Conservation (phyloP, 35 echinoderm and acorn worm genomes). For the Ophioderma brevispina region DNA sequence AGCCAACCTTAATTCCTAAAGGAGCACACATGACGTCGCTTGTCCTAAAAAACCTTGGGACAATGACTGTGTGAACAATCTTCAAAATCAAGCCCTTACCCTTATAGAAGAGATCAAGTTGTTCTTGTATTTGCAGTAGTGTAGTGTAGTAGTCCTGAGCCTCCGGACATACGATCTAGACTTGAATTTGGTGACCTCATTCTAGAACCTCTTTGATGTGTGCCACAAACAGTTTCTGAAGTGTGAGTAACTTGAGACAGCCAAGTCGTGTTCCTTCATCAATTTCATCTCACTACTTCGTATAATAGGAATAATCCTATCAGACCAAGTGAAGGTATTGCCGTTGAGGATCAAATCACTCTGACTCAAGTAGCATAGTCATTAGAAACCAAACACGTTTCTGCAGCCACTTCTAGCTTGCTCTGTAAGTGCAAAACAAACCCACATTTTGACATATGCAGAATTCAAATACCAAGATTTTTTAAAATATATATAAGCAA, state of each 20-base stretch:
- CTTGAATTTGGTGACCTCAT: slow-evolving; percentile 84
- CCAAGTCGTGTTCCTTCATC: slow-evolving; percentile 91
- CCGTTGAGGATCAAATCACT: slow-evolving; percentile 93
- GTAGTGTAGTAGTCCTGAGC: slow-evolving; percentile 69
- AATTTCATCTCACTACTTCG: slow-evolving; percentile 93
- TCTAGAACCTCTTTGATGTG: slow-evolving; percentile 68
- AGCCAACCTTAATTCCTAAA: too few species aligned
- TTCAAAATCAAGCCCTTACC: slow-evolving; percentile 53
- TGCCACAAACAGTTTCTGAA: slow-evolving; percentile 75
- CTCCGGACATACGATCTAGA: slow-evolving; percentile 93
- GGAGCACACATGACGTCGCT: too few species aligned
- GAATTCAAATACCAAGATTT: too few species aligned
- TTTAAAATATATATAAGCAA: too few species aligned
- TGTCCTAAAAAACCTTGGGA: too few species aligned
- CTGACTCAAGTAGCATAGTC: slow-evolving; percentile 86
- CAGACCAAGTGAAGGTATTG: slow-evolving; percentile 95
- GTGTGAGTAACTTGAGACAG: slow-evolving; percentile 68
- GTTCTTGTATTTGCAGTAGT: slow-evolving; percentile 64
- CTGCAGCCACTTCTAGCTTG: background rate
- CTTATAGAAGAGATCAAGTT: slow-evolving; percentile 85
- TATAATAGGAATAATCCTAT: slow-evolving; percentile 94
- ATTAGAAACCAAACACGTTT: slow-evolving; percentile 93
- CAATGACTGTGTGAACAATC: too few species aligned
- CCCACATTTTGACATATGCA: too few species aligned
- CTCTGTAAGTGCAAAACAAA: background rate